These are phyloP conservation scores for Aphelocoma coerulescens DNA, from an alignment of 2,113 vertebrate species.

Conservation along the genomic window DNA sequence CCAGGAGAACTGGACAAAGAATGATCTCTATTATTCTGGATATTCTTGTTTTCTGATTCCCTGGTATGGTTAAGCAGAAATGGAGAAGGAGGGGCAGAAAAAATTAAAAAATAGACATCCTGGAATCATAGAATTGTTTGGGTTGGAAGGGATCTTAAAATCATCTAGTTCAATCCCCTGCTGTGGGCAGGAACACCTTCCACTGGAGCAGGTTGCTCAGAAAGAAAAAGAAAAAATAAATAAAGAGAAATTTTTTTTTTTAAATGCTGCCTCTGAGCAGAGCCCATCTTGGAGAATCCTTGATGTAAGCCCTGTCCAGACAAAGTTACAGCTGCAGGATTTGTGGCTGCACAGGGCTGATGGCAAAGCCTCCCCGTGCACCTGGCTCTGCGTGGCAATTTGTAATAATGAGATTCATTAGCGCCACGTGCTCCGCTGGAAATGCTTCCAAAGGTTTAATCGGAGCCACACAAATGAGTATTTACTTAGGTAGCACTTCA, in stretches of 20 bases:
- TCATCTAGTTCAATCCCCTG: neutral
- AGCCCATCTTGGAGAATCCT: neutral
- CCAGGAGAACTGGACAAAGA: neutral
- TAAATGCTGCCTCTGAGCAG: too few species aligned
- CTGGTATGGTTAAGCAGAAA: neutral
- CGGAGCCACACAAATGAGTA: neutral
- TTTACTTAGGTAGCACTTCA: constrained; percentile 41
- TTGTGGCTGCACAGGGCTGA: neutral
- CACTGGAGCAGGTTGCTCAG: neutral
- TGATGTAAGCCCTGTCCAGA: neutral
- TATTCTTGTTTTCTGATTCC: neutral
- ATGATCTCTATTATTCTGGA: neutral
- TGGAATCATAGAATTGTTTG: neutral
- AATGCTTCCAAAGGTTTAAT: constrained; percentile 5
- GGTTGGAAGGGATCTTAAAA: neutral
- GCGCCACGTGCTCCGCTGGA: neutral
- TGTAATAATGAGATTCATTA: constrained; percentile 28
- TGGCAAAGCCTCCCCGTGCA: neutral
- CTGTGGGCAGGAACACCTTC: neutral
- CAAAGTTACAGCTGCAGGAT: neutral
- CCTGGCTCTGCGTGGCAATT: neutral
- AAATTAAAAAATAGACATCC: neutral
- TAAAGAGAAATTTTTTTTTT: neutral
- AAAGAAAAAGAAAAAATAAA: neutral
- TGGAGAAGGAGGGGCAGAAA: fast-evolving